These are phyloP conservation scores for Phalloptychus januarius DNA, from an alignment of 2,797 vertebrate species.

Conservation along the genomic window DNA sequence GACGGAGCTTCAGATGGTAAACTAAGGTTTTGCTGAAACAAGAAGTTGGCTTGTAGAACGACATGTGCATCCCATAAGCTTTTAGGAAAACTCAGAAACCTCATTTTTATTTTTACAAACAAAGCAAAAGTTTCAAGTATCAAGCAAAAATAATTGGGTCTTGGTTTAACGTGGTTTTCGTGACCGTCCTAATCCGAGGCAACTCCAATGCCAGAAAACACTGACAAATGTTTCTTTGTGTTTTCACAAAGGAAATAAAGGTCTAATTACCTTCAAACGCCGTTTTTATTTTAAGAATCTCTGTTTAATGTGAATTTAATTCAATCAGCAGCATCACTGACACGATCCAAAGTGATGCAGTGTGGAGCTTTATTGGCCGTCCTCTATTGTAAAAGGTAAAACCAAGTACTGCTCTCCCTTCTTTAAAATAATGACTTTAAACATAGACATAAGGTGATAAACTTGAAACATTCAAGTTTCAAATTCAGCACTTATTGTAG, in stretches of 20 bases:
- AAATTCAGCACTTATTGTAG: neutral
- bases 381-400: neutral
- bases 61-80: neutral
- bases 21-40: neutral
- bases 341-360: neutral
- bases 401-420: neutral
- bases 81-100: neutral
- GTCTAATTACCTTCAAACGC: neutral
- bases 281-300: neutral
- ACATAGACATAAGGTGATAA: neutral
- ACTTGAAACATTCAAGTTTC: neutral
- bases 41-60: neutral
- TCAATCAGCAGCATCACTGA: neutral
- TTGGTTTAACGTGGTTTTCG: neutral
- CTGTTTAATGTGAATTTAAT: neutral
- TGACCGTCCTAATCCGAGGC: neutral
- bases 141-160: neutral
- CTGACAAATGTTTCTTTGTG: neutral
- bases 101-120: neutral
- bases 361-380: neutral
- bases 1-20: neutral
- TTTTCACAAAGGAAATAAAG: neutral
- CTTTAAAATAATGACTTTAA: neutral
- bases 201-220: neutral
- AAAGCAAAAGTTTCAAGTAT: neutral